Base-by-base conservation (phyloP, 2,113 vertebrate species). In the Gallinago paraguaiae region DNA sequence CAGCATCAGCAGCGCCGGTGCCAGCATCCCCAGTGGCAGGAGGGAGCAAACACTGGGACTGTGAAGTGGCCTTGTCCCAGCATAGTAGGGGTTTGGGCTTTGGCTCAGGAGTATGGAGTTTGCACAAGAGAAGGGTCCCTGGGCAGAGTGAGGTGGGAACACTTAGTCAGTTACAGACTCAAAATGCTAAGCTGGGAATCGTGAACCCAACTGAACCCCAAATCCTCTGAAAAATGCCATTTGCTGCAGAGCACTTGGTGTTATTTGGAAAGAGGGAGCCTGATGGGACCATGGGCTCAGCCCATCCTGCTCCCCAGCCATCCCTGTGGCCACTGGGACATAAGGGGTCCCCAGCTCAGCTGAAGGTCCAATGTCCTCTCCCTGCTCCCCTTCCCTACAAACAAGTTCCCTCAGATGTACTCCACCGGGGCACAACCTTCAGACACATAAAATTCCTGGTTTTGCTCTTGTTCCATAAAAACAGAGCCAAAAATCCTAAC, bases 281-380 rank as follows among this genome's bases (percentile, higher is more conserved):
- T 46, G 53, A 24, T 15, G 20, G 61, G 24, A 5, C 27, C 24
- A 8, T 0, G 1, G 43, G 17, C 43, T 84, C 45, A 20, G 25
- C 33, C 5, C 30, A 18, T 33, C 24, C 57, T 51, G 39, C 28
- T 69, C 41, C 56, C 15, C 60, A 57, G 9, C 17, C 25, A 23
- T 2, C 22, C 17, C 27, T 20, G 13, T 2, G 1, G 53, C 48
- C 4, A 1, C 33, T 0, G 2, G n/a, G 24, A 50, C 6, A 3
- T 3, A 1, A 45, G 28, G 9, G 31, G 18, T 33, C 15, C 23
- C 11, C n/a, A 48, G 5, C 31, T 28, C 67, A 27, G 10, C 17
- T 5, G 11, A 4, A 30, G 33, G 33, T 43, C n/a, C 5, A 37
- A 17, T 11, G 12, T 37, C 23, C n/a, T 39, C 28, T 37, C 27